phyloP scores from a whole-genome alignment of 2,113 vertebrate genomes.

The Percina caprodes region DNA sequence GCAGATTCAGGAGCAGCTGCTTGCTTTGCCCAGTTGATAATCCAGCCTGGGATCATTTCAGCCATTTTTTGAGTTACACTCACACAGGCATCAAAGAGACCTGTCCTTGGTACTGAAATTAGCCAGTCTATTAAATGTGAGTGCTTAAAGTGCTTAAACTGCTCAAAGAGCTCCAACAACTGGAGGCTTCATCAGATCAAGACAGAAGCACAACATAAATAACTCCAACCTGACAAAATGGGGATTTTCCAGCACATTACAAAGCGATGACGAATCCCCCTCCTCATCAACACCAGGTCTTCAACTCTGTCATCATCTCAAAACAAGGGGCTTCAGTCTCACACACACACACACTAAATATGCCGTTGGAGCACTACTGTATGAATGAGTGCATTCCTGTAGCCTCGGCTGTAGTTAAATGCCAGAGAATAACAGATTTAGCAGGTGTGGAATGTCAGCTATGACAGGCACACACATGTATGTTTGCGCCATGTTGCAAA shows the following conservation, averaged over 20 bases:
- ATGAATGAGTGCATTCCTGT: conserved; percentile 57
- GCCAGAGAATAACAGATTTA: conserved; percentile 68
- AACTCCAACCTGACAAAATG: not conserved
- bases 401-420: conserved; percentile 43
- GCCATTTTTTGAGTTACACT: not conserved
- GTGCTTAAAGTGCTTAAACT: conserved; percentile 18
- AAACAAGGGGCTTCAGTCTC: conserved; percentile 48
- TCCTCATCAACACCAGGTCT: conserved; percentile 36
- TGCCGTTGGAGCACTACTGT: conserved; percentile 28
- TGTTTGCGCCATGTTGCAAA: conserved; percentile 44
- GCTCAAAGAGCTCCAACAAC: conserved; percentile 7
- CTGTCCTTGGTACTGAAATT: conserved; percentile 81
- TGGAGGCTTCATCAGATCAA: not conserved
- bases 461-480: conserved; percentile 60
- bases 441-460: conserved; percentile 67
- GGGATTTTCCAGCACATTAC: conserved; percentile 44
- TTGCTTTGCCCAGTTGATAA: not conserved
- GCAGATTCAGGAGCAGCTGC: not conserved
- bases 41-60: not conserved
- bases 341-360: conserved; percentile 25
- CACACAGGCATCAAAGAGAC: conserved; percentile 29
- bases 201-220: conserved; percentile 11
- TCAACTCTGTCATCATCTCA: conserved; percentile 67
- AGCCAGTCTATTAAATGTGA: conserved; percentile 40
- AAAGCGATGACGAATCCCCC: conserved; percentile 37